Conservation (phyloP, 2,888 invertebrate species). For the Drosophila mayaguana region DNA sequence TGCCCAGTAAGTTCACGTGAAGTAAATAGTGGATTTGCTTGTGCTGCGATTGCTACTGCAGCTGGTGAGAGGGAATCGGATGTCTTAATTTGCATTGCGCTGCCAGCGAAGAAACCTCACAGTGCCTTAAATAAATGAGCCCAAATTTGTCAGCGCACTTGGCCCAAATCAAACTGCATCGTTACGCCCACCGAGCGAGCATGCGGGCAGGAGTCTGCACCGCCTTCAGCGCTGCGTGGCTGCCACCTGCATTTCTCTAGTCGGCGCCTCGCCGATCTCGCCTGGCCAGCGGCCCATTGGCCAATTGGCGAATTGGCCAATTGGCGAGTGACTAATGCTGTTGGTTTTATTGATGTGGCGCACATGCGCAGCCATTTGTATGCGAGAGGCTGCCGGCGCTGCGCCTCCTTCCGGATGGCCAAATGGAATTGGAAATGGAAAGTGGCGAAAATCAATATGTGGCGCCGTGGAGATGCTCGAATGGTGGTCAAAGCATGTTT, state of each 20-base stretch:
- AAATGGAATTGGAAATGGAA: slow-evolving; percentile 78
- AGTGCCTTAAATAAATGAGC: slow-evolving; percentile 67
- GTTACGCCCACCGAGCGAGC: slow-evolving; percentile 68
- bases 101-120: slow-evolving; percentile 53
- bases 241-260: slow-evolving; percentile 62
- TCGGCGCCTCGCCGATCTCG: slow-evolving; percentile 15
- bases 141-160: slow-evolving; percentile 79
- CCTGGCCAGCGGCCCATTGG: slow-evolving; percentile 23
- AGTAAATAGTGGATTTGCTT: slow-evolving; percentile 25
- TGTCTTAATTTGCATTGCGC: slow-evolving; percentile 75
- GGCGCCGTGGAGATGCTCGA: not conserved
- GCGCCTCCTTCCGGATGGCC: slow-evolving; percentile 23
- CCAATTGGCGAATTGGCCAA: slow-evolving; percentile 67
- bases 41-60: slow-evolving; percentile 31
- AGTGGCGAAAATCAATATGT: slow-evolving; percentile 54
- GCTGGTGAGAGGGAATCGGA: not conserved
- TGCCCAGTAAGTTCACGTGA: not conserved
- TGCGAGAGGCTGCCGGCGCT: slow-evolving; percentile 33
- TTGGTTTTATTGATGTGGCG: slow-evolving; percentile 74
- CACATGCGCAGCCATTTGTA: slow-evolving; percentile 70
- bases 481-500: not conserved
- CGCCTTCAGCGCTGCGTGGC: slow-evolving; percentile 11
- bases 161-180: slow-evolving; percentile 64
- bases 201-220: slow-evolving; percentile 16
- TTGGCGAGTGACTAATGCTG: slow-evolving; percentile 75